Base-by-base conservation (phyloP, 2,113 vertebrate species). In the Clarias gariepinus region DNA sequence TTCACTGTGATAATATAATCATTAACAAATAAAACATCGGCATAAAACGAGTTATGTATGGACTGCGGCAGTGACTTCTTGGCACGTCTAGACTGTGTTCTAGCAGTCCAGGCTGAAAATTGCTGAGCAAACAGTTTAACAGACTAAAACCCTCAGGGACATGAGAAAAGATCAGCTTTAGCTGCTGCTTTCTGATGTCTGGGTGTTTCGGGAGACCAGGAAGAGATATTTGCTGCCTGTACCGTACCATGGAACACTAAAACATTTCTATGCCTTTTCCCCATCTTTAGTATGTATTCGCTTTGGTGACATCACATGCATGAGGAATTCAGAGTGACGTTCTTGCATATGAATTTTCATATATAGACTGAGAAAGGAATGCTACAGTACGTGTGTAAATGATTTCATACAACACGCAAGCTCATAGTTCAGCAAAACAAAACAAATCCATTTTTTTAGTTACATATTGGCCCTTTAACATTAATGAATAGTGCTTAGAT, bases 51-150 rank as follows among this genome's bases (percentile, higher is more conserved):
- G 57, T 30, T 81, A 81, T 41, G 36, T 41, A 81, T 81, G 57
- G 57, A 25, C 41, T 60, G 28, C 78, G 61, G 30, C 57, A 41
- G 30, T 41, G 57, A 58, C 57, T 81, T 41, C 61, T 61, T 81
- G 77, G 77, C 53, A 78, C 15, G 16, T 57, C 53, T 81, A 7
- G 4, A 13, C 57, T 81, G 57, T 36, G 23, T 41, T 81, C 30
- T 33, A 61, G 57, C n/a, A 61, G 78, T 61, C 36, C 28, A 23
- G 58, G 55, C n/a, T 79, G 55, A 36, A 81, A 81, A 61, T 30
- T 81, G 78, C 78, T 61, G 57, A 60, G 78, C 78, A 81, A 81
- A 36, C 33, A 36, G 78, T 81, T 21, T 61, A 81, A 81, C 21
- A 0, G 57, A 61, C 78, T 61, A 25, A 36, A 61, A 36, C 78